Evolutionary conservation across 30 jellyfish, hydroid and myxozoan species (phyloP), one percentile per base, ranked within the genome.

Genomic region (Aurelia aurita): DNA sequence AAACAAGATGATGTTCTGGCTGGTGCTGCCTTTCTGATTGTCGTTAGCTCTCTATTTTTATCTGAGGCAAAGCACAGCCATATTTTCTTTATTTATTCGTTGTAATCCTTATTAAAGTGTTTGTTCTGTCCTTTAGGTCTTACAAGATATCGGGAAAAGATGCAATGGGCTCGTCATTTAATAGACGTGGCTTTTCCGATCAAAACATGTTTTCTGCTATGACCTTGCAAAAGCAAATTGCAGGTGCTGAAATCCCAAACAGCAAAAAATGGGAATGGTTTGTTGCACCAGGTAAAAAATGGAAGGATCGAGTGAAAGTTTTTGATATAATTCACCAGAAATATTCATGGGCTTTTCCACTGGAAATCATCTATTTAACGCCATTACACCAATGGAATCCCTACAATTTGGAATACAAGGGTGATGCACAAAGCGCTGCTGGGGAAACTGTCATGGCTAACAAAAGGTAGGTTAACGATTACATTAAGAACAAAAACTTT

Each of bases 311-410:
- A 59, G 78, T 74, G 72, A 60, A 71, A 11, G 82, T 58, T 3
- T 93, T 97, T 70, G 87, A 82, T 23, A 65, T 10, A 54, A 61
- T 88, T 12, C 88, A 72, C 28, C 96, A 93, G 47, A 87, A 82
- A 44, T 93, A 97, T 97, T 34, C 97, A 16, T 93, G 95, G 87
- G 98, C 98, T 16, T 83, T 93, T 10, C 98, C 98, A 34, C 66
- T 93, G 69, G 98, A 93, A 67, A 58, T 93, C 84, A 93, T 93
- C 72, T 93, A 81, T 63, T 82, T 93, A 74, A 93, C 97, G 14
- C 98, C 98, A 4, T 83, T 93, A 73, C 84, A 82, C 27, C 88
- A 87, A 21, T 93, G 98, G 98, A 93, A 93, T 55, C 98, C 98
- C 31, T 61, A 49, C 60, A 70, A 93, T 16, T 8, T 93, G 28